Percentiles rank a stretch among this genome's conserved stretches.
phyloP scores from a whole-genome alignment of 2,113 vertebrate genomes.

The Ciconia maguari region DNA sequence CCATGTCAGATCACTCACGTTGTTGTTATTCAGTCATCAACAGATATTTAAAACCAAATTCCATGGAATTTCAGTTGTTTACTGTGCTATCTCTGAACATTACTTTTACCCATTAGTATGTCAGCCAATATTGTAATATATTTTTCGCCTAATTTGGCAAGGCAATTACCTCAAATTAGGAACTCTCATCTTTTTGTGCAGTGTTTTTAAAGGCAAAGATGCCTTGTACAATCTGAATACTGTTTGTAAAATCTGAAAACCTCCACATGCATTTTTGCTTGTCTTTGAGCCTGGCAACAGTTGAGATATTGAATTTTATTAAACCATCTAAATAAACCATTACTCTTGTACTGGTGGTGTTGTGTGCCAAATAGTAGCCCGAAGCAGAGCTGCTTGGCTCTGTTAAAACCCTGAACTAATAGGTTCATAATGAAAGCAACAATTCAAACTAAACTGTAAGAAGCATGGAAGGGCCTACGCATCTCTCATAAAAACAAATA shows the following conservation, averaged over 20 bases:
- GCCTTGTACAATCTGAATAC: neutral
- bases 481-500: neutral
- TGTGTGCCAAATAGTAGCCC: neutral
- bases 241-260: neutral
- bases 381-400: neutral
- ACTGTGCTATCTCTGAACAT: neutral
- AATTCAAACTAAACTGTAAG: neutral
- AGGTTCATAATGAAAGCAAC: constrained; percentile 1
- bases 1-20: neutral
- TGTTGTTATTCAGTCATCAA: neutral
- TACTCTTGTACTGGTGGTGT: neutral
- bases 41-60: neutral
- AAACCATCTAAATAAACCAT: neutral
- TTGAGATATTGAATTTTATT: neutral
- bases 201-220: neutral
- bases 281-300: neutral
- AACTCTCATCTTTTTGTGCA: neutral
- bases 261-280: neutral
- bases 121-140: neutral
- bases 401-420: neutral
- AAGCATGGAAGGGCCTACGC: neutral
- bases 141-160: neutral
- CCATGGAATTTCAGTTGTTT: neutral
- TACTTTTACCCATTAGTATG: neutral
- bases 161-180: neutral